These are phyloP conservation scores for Calameuta idolon DNA, from an alignment of 2,888 invertebrate genomes.

Conservation along the genomic window DNA sequence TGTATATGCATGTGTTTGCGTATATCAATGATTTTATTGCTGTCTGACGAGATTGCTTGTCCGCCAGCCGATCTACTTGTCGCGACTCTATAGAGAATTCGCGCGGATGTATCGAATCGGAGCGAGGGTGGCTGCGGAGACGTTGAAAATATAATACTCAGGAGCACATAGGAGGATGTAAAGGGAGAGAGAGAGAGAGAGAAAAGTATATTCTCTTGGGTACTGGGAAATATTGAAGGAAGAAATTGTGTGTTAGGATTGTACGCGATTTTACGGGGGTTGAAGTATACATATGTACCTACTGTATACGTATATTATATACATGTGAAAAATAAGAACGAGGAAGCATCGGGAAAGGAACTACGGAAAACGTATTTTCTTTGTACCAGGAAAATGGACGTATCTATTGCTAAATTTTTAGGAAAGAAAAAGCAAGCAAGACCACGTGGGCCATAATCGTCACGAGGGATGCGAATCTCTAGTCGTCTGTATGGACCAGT, in stretches of 20 bases:
- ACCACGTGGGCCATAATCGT: not conserved
- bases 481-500: not conserved
- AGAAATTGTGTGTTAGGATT: slow-evolving; percentile 40
- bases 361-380: not conserved
- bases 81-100: not conserved
- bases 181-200: slow-evolving; percentile 5
- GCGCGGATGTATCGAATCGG: not conserved
- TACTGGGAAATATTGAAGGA: slow-evolving; percentile 36
- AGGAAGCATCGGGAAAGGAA: not conserved
- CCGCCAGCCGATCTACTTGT: not conserved
- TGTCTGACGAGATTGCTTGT: not conserved
- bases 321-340: not conserved
- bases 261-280: slow-evolving; percentile 31
- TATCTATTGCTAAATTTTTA: not conserved
- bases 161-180: not conserved
- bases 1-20: no score
- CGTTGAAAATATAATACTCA: not conserved
- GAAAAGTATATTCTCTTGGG: slow-evolving; percentile 17
- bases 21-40: not conserved
- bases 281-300: not conserved
- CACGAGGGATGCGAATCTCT: no score
- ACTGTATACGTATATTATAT: not conserved
- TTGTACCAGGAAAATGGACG: not conserved
- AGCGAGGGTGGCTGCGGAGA: not conserved
- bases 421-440: slow-evolving; percentile 7